phyloP scores from a whole-genome alignment of 2,113 vertebrate genomes.

The Bucco capensis region DNA sequence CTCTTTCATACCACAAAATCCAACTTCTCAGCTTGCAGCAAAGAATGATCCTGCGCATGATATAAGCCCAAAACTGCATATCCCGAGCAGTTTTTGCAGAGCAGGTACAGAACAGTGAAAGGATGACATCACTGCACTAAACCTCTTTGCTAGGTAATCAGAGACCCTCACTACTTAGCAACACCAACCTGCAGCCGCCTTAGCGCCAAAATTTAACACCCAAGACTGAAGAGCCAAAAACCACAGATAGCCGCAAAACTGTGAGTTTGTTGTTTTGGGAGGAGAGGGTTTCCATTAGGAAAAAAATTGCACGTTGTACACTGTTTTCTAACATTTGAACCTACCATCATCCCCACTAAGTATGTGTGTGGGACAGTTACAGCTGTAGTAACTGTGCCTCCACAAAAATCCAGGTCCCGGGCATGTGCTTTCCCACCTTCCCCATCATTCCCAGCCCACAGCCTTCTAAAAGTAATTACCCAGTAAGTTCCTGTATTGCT shows the following conservation, averaged over 20 bases:
- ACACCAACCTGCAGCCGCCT: background rate
- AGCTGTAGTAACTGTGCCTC: background rate
- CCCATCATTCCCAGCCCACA: background rate
- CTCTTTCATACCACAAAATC: background rate
- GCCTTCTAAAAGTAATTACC: background rate
- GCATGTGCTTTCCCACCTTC: background rate
- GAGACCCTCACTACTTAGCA: background rate
- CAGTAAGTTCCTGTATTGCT: background rate
- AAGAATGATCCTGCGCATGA: accelerated
- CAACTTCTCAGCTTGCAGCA: background rate
- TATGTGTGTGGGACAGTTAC: background rate
- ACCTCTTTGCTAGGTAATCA: background rate
- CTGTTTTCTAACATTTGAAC: background rate
- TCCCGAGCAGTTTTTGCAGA: background rate
- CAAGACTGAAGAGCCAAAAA: background rate
- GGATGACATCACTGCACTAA: background rate
- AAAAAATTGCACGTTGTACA: background rate
- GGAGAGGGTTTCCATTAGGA: background rate
- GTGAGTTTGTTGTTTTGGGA: background rate
- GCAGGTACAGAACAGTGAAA: background rate
- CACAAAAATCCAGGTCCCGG: background rate
- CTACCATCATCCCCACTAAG: background rate
- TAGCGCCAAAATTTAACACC: background rate
- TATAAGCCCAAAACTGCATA: background rate
- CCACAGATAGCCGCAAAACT: background rate